Evolutionary conservation across 2,113 vertebrate species (phyloP).

Genomic region (Ascaphus truei): DNA sequence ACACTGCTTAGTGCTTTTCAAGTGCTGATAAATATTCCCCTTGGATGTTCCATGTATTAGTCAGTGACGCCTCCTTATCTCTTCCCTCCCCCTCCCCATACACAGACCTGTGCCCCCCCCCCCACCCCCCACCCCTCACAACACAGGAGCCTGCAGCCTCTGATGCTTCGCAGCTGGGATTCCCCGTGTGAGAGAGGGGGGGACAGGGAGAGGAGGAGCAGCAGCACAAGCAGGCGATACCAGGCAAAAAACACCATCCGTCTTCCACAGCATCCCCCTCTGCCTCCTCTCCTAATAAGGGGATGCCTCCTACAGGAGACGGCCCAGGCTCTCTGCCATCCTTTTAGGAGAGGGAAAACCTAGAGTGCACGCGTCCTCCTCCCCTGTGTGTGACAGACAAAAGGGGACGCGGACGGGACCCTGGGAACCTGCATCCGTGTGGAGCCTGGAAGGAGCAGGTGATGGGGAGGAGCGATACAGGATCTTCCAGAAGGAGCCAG

Average conservation of each 20-base stretch:
- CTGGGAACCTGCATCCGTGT: too few species aligned
- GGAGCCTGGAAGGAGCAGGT: background rate
- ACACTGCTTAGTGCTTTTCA: too few species aligned
- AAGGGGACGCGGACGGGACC: background rate
- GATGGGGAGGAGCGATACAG: background rate
- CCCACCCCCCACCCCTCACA: background rate
- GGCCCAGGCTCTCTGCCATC: constrained; percentile 5
- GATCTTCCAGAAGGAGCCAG: too few species aligned
- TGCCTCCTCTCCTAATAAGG: constrained; percentile 31
- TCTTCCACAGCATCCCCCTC: constrained; percentile 16
- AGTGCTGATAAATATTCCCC: too few species aligned
- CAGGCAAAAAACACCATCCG: background rate
- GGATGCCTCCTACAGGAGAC: constrained; percentile 20
- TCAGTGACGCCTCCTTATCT: too few species aligned
- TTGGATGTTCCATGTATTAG: too few species aligned
- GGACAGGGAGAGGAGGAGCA: background rate
- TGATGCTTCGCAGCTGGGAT: constrained; percentile 28
- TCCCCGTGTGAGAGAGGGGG: constrained; percentile 3
- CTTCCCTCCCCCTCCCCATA: background rate
- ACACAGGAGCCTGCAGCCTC: background rate
- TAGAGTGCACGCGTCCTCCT: background rate
- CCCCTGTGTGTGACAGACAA: background rate
- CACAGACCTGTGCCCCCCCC: background rate
- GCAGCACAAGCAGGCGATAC: background rate
- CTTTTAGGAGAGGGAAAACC: background rate